These are phyloP conservation scores for Palythoa grandiflora DNA, from an alignment of 92 coral and sea anemone genomes.

Conservation along the genomic window DNA sequence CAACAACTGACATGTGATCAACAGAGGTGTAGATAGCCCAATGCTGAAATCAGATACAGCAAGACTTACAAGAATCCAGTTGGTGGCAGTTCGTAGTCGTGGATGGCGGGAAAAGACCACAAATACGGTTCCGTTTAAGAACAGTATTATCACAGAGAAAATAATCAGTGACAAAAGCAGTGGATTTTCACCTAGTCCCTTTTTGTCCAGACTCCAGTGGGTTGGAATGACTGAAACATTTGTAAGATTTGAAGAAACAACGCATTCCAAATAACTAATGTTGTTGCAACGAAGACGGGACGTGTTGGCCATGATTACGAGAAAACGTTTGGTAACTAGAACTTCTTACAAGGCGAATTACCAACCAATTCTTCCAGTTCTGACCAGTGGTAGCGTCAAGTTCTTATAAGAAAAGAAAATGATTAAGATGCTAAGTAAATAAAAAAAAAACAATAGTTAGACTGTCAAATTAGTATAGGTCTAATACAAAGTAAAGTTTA, in stretches of 20 bases:
- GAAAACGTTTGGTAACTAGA: background rate
- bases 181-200: background rate
- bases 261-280: background rate
- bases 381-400: no score
- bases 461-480: no score
- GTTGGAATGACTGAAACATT: background rate
- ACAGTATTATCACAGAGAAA: slow-evolving; percentile 1
- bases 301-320: background rate
- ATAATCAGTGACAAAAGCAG: background rate
- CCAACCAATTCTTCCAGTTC: background rate
- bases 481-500: no score
- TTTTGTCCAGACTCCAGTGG: background rate
- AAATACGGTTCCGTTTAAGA: slow-evolving; percentile 35
- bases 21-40: slow-evolving; percentile 23
- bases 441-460: no score
- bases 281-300: background rate
- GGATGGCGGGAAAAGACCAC: slow-evolving; percentile 36
- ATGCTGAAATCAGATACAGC: slow-evolving; percentile 29
- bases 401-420: no score
- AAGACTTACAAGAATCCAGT: slow-evolving; percentile 47
- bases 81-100: slow-evolving; percentile 32
- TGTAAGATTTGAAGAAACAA: background rate
- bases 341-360: background rate
- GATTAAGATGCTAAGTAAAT: no score
- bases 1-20: slow-evolving; percentile 3